Conservation (phyloP, 2,113 vertebrate genomes). For the Pipa parva region DNA sequence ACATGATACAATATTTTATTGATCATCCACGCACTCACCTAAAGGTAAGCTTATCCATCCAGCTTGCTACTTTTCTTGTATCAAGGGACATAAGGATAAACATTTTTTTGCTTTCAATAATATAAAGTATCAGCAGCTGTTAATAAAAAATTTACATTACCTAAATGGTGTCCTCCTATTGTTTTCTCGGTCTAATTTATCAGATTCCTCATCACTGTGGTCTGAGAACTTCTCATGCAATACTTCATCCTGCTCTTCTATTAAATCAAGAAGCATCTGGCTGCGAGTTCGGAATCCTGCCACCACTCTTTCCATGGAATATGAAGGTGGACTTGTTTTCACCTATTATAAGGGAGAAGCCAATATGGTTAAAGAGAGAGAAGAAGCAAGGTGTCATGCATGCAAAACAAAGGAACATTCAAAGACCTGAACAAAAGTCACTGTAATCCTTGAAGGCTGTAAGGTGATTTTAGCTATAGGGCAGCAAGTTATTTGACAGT, state of each 20-base stretch:
- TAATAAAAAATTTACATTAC: conserved; percentile 51
- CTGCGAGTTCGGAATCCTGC: conserved; percentile 74
- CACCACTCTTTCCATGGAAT: conserved; percentile 71
- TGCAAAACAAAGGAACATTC: neutral
- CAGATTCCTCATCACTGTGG: conserved; percentile 54
- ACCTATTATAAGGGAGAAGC: conserved; percentile 55
- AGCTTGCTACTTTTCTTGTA: too few species aligned
- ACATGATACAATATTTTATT: too few species aligned
- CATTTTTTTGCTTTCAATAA: too few species aligned
- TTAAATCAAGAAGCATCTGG: conserved; percentile 69
- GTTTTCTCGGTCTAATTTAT: conserved; percentile 47
- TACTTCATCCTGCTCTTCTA: conserved; percentile 80
- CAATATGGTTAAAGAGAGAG: neutral
- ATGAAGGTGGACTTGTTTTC: conserved; percentile 63
- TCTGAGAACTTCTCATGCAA: conserved; percentile 64
- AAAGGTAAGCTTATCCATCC: too few species aligned
- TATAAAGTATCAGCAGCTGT: too few species aligned
- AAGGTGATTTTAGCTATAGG: too few species aligned
- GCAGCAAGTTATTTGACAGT: too few species aligned
- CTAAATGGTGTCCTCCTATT: conserved; percentile 54
- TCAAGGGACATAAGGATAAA: too few species aligned
- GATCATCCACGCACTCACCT: too few species aligned
- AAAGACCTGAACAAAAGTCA: too few species aligned
- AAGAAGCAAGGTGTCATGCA: neutral
- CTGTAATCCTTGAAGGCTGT: too few species aligned